Evolutionary conservation across 30 jellyfish, hydroid and myxozoan genomes (phyloP), one percentile per base, ranked within the genome.

Genomic region (Aurelia sp.): DNA sequence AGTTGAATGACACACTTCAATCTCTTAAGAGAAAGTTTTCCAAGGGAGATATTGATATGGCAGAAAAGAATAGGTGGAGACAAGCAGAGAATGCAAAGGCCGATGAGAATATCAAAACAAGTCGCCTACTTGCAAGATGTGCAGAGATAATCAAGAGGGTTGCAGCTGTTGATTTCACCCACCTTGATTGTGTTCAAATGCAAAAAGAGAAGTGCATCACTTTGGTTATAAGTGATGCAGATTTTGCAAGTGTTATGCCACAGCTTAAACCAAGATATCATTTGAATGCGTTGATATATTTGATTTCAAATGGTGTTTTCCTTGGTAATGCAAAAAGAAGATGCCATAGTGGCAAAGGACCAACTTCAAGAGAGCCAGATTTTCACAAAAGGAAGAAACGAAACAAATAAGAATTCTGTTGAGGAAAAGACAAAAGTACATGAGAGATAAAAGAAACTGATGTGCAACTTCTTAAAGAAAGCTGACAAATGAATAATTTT

Each of bases 21-120:
- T 0, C 79, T 19, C 59, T 68, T 33, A 68, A 68, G 57, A 22
- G 59, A 22, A 68, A 19, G 60, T 68, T 68, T 35, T 33, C 57
- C 79, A 68, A 33, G 21, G 79, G n/a, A 20, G 79, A 68, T 33
- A 68, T 33, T 19, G 79, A 68, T 19, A 68, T 20, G 21, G 57
- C 57, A 68, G 79, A 68, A 68, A 68, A 68, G 33, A 27, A 27
- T 27, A 27, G 33, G 33, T 0, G 33, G 33, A 27, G 33, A 27
- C 33, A 27, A 2, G 33, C 33, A 27, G 33, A 27, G 33, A 27
- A 27, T 27, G 33, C 33, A 27, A 27, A 27, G 33, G 33, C 33
- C 33, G 33, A 27, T 27, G 33, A 27, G 33, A 27, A 27, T 27
- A 27, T 27, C 33, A 27, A 27, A 27, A 27, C 33, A 27, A 27